Percentiles rank a stretch among this genome's conserved stretches.
These are phyloP conservation scores for Hypomesus transpacificus DNA, from an alignment of 2,113 vertebrate species.

Conservation along the genomic window DNA sequence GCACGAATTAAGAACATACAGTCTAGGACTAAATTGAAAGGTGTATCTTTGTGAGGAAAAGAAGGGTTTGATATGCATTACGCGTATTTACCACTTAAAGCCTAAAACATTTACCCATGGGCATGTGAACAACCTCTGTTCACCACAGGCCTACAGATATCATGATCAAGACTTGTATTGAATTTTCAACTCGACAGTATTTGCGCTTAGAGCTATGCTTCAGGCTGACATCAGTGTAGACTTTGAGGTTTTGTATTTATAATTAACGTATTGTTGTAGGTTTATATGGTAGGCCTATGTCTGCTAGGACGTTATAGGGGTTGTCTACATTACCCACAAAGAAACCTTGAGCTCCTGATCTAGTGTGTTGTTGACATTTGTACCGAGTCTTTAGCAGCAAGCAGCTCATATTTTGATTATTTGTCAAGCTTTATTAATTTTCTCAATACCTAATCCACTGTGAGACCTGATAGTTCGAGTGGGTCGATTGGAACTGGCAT, in stretches of 20 bases:
- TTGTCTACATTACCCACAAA: no score
- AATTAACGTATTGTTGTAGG: no score
- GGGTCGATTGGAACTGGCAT: slow-evolving; percentile 62
- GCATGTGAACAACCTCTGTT: neutral
- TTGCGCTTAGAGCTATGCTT: no score
- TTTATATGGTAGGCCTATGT: no score
- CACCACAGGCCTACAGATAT: neutral
- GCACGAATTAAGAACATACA: no score
- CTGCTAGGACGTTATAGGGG: no score
- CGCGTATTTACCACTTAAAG: neutral
- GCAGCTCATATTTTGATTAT: slow-evolving; percentile 31
- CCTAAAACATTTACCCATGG: neutral
- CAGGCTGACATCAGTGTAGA: no score
- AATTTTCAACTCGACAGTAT: no score
- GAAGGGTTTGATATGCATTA: neutral
- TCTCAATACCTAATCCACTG: slow-evolving; percentile 32
- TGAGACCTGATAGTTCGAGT: slow-evolving; percentile 32
- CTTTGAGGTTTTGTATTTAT: no score
- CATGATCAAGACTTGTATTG: neutral
- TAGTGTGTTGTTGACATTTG: slow-evolving; percentile 56
- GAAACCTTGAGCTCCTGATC: slow-evolving; percentile 13
- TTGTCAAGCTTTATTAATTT: slow-evolving; percentile 55
- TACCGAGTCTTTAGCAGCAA: slow-evolving; percentile 27
- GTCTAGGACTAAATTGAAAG: no score
- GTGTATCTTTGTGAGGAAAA: no score